These are phyloP conservation scores for Thymelicus sylvestris DNA, from an alignment of 2,888 invertebrate genomes.

Conservation along the genomic window DNA sequence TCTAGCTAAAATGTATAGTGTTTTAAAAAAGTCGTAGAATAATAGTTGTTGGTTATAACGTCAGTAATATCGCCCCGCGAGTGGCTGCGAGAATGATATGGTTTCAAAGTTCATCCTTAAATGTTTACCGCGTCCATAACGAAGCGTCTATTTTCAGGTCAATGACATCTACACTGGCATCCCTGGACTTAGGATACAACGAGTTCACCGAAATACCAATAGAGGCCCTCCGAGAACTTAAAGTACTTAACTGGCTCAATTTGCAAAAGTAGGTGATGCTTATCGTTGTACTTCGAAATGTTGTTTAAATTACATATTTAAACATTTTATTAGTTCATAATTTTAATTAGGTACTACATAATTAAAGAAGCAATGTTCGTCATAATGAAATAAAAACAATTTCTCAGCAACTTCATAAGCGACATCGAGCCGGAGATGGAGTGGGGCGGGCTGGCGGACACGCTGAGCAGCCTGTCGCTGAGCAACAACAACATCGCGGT, in stretches of 20 bases:
- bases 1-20: too few relatives aligned
- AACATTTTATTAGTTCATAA: too few relatives aligned
- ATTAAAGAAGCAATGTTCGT: neutral
- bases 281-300: neutral
- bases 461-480: slow-evolving; percentile 89
- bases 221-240: slow-evolving; percentile 86
- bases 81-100: too few relatives aligned
- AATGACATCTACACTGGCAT: slow-evolving; percentile 89
- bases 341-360: too few relatives aligned
- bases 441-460: slow-evolving; percentile 89
- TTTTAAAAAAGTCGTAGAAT: too few relatives aligned
- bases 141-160: slow-evolving; percentile 84
- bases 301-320: too few relatives aligned
- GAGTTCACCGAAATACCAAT: slow-evolving; percentile 88
- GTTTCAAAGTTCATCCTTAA: neutral
- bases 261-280: slow-evolving; percentile 87
- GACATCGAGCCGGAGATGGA: slow-evolving; percentile 69
- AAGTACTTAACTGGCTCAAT: slow-evolving; percentile 90
- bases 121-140: neutral
- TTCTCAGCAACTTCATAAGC: slow-evolving; percentile 88
- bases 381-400: neutral
- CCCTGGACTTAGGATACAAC: slow-evolving; percentile 91
- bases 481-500: slow-evolving; percentile 89
- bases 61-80: too few relatives aligned
- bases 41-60: too few relatives aligned